Evolutionary conservation across 2,888 invertebrate genomes (phyloP).

Genomic region (Ormyrus labotus): DNA sequence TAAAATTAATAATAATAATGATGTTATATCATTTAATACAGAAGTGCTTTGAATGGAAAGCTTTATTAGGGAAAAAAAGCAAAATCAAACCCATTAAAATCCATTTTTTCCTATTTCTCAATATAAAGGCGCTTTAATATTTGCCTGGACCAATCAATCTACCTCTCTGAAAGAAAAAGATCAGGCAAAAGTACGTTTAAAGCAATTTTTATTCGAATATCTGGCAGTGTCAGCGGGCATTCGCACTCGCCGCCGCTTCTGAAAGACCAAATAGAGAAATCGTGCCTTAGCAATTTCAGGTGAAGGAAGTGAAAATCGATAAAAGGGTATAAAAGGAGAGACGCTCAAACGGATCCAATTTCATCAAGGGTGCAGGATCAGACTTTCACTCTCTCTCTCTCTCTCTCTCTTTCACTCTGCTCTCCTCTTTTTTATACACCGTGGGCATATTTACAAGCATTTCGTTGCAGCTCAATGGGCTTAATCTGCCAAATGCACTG

Average conservation of each 20-base stretch:
- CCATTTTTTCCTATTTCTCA: no score
- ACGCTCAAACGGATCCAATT: constrained; percentile 60
- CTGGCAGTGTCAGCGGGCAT: constrained; percentile 32
- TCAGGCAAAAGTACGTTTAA: no score
- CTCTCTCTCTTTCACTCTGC: background rate
- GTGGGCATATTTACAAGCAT: constrained; percentile 64
- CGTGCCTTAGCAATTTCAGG: constrained; percentile 48
- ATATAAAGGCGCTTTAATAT: no score
- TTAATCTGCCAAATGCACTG: constrained; percentile 64
- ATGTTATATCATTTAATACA: no score
- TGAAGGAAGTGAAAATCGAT: constrained; percentile 58
- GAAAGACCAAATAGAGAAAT: constrained; percentile 41
- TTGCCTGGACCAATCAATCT: no score
- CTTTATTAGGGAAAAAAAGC: background rate
- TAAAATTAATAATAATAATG: no score
- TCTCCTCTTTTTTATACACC: constrained; percentile 22
- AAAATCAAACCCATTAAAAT: constrained; percentile 13
- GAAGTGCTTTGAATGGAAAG: no score
- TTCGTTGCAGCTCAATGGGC: constrained; percentile 61
- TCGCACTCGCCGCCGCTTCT: background rate
- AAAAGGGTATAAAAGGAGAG: constrained; percentile 37
- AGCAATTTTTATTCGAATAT: constrained; percentile 18
- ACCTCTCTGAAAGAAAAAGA: no score
- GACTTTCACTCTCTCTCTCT: no score
- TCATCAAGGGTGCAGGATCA: constrained; percentile 48